Evolutionary conservation across 2,888 invertebrate genomes (phyloP), one percentile per base, ranked within the genome.

Genomic region (Lasioglossum calceatum): DNA sequence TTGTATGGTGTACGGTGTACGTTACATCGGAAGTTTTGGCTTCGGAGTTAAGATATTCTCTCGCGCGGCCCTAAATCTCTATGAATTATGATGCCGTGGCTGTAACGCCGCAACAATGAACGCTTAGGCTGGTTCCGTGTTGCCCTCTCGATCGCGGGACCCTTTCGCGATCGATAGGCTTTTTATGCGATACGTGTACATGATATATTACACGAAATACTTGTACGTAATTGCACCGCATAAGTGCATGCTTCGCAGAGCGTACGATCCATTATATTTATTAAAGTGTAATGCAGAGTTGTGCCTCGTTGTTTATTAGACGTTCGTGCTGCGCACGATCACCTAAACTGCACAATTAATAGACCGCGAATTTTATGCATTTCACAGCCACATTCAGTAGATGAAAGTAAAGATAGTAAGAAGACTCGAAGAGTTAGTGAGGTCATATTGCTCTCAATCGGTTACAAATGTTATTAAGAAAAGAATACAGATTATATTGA

Each of bases 21-120:
- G 54, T 87, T 89, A 85, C 82, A 82, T 47, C 44, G 42, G 70
- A 73, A 79, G 77, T 85, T 85, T 61, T 78, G 77, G 85, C 72
- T 77, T 67, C 61, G 42, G 61, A n/a, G 82, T 79, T 82, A 82
- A 87, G 86, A 85, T 82, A 82, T 87, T 86, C 82, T 77, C 39
- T 32, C 27, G 32, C 16, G 61, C 27, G 61, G n/a, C 61, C n/a
- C 47, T 32, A 47, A 76, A 82, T 85, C 79, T 79, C 64, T 61
- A 73, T 84, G 85, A 85, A 81, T 86, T 85, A 81, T 50, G 80
- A 84, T 76, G 71, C 36, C 32, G 8, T 23, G 23, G 61, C 36
- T 39, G 36, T 50, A 79, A 67, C 39, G 61, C 23, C 72, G 50
- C 67, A 77, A 77, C 83, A 47, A 58, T 39, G 36, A 50, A 10